Conservation (phyloP, 2,888 invertebrate genomes). For the Petrolisthes manimaculis region DNA sequence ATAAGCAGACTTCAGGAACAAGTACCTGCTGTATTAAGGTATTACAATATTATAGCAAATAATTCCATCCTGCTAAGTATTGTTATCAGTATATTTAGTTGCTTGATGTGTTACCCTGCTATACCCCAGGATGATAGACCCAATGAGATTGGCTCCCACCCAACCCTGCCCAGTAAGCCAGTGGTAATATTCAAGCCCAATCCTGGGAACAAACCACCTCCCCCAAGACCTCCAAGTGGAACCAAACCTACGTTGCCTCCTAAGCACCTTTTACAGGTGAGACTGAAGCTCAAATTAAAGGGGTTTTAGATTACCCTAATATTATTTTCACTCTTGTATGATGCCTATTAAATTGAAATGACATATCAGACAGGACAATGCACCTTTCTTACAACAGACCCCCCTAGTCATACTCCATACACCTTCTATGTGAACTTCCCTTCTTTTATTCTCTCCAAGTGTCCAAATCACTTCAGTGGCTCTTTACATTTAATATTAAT, state of each 20-base stretch:
- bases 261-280: conserved; percentile 45
- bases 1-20: too few species aligned
- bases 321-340: too few species aligned
- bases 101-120: background rate
- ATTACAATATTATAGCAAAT: too few species aligned
- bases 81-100: background rate
- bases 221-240: conserved; percentile 50
- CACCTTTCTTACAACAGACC: too few species aligned
- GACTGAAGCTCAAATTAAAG: background rate
- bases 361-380: too few species aligned
- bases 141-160: conserved; percentile 30
- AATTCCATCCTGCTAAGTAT: too few species aligned
- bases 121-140: conserved; percentile 39
- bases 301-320: too few species aligned
- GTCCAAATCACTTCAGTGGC: background rate
- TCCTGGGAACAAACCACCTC: conserved; percentile 52
- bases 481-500: too few species aligned
- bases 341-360: too few species aligned
- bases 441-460: background rate
- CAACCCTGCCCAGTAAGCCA: conserved; percentile 49
- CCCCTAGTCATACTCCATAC: too few species aligned
- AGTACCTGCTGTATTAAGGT: too few species aligned
- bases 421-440: too few species aligned
- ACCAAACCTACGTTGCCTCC: conserved; percentile 49
- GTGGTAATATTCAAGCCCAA: conserved; percentile 39